These are phyloP conservation scores for Pachypanchax playfairii DNA, from an alignment of 2,113 vertebrate species.

Conservation along the genomic window DNA sequence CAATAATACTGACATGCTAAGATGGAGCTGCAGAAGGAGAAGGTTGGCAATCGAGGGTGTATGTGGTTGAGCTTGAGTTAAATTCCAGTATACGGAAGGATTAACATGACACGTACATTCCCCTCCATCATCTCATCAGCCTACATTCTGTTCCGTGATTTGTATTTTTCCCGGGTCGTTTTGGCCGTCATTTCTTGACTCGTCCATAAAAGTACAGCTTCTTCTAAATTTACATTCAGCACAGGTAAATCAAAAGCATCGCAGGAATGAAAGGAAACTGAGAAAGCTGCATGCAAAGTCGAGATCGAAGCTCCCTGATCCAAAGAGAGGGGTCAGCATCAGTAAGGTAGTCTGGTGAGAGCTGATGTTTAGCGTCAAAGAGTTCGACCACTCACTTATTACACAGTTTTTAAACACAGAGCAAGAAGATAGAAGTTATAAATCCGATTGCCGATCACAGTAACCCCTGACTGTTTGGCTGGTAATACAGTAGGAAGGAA, in stretches of 20 bases:
- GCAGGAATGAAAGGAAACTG: conserved; percentile 10
- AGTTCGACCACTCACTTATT: conserved; percentile 32
- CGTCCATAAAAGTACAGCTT: conserved; percentile 13
- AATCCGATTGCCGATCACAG: conserved; percentile 74
- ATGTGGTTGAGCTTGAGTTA: conserved; percentile 22
- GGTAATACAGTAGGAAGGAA: conserved; percentile 41
- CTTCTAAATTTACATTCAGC: conserved; percentile 64
- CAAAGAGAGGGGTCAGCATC: conserved; percentile 28
- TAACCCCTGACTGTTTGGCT: conserved; percentile 76
- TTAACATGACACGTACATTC: conserved; percentile 46
- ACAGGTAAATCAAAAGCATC: conserved; percentile 28
- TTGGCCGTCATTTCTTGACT: conserved; percentile 23
- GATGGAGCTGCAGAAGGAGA: conserved; percentile 38
- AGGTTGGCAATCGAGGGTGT: background rate
- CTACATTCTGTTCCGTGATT: conserved; percentile 48
- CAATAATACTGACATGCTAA: conserved; percentile 70
- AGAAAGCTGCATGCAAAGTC: conserved; percentile 61
- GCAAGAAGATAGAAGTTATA: conserved; percentile 53
- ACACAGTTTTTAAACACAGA: conserved; percentile 47
- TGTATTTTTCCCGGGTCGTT: conserved; percentile 9
- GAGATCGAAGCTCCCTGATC: conserved; percentile 54
- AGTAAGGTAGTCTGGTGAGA: conserved; percentile 55
- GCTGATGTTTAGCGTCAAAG: conserved; percentile 39
- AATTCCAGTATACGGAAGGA: conserved; percentile 28
- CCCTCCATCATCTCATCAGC: conserved; percentile 30